Evolutionary conservation across 1,140 invertebrate species (phyloP).

Genomic region (Thalassaphorura encarpata): DNA sequence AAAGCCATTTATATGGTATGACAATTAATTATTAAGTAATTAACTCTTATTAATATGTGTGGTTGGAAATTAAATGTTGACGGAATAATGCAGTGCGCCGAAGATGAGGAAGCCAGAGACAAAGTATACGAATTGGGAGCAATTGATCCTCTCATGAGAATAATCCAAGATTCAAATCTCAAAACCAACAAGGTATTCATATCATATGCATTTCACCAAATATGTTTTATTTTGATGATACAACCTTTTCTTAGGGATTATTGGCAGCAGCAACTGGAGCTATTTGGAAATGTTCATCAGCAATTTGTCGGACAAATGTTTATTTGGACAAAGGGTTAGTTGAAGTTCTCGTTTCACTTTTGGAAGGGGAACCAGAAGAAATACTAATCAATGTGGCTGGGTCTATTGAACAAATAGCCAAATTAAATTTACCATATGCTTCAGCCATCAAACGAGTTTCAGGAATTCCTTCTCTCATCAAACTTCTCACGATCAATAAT

Average conservation of each 20-base stretch:
- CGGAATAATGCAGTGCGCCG: conserved; percentile 57
- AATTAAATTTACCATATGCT: conserved; percentile 9
- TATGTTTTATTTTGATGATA: not conserved
- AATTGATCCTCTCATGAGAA: conserved; percentile 65
- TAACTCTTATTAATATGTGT: conserved; percentile 1
- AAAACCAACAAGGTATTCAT: conserved; percentile 48
- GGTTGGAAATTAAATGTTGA: not conserved
- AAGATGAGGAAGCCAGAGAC: conserved; percentile 64
- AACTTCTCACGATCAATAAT: conserved; percentile 61
- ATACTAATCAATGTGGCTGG: conserved; percentile 81
- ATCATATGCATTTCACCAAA: not conserved
- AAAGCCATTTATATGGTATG: no score
- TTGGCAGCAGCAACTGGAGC: conserved; percentile 80
- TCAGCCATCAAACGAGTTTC: conserved; percentile 40
- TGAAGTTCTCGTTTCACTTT: conserved; percentile 13
- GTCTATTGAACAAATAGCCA: conserved; percentile 48
- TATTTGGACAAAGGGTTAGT: conserved; percentile 25
- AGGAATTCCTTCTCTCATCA: conserved; percentile 63
- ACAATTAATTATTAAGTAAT: conserved; percentile 33
- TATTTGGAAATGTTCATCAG: conserved; percentile 81
- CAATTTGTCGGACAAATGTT: conserved; percentile 16
- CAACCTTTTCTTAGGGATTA: conserved; percentile 42
- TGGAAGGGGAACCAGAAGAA: conserved; percentile 25
- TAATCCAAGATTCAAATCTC: conserved; percentile 55
- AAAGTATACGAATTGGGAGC: conserved; percentile 72